Base-by-base conservation (phyloP, 2,888 invertebrate genomes). In the Agriopis leucophaearia region DNA sequence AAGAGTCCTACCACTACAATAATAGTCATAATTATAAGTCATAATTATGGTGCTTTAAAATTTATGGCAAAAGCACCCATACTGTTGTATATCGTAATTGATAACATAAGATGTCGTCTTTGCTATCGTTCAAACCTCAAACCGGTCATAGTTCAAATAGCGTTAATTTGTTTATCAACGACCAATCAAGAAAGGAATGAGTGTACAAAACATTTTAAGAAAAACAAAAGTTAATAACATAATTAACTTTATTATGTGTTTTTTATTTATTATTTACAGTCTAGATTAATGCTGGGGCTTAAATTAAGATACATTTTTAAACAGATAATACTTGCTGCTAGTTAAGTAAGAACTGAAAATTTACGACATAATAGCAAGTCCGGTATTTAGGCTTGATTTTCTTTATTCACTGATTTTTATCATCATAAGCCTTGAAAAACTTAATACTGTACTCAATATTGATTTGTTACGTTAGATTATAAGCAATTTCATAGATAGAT, bases 121-220 rank as follows among this genome's bases (percentile, higher is more conserved):
- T 38, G 54, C 64, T 69, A 73, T 73, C 69, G 50, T 63, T 64
- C 18, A 66, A 70, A 73, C 59, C 64, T 64, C 74, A 76, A 72
- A n/a, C 70, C 74, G 71, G 75, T 69, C 74, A 79, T 72, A 81
- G 84, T 80, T 84, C 82, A 81, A 72, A 44, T 50, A 72, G 76
- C 77, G 79, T 78, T 68, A 68, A 76, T 74, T 73, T 61, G 69
- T 72, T 82, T 82, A 82, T 83, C 80, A 67, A 61, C 8, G 18
- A 15, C 36, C 36, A 16, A 16, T 27, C 27, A 44, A 56, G 56
- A 56, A 44, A 27, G 44, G 44, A 44, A 42, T 44, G 18, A 8
- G 15, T 12, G 13, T 13, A 54, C 27, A 38, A 48, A 45, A 48
- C 36, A 38, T 40, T 47, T 47, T 16, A 52, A 64, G 7, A 52